Evolutionary conservation across 1,140 invertebrate genomes (phyloP), one percentile per base, ranked within the genome.

Genomic region (Cepaea nemoralis): DNA sequence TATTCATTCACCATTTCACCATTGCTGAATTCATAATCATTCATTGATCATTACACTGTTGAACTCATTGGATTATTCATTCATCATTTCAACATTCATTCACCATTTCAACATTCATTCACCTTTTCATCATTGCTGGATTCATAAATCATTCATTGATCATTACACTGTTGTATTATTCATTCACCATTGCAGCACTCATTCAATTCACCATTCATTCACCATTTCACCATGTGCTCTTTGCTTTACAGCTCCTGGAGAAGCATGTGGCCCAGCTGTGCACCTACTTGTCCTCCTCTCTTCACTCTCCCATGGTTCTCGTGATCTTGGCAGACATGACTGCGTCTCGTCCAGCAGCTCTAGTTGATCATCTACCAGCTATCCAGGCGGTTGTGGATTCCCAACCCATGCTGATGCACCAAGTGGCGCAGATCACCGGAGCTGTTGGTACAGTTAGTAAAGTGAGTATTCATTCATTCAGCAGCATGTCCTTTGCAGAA

Each of bases 311-410:
- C 37, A 90, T 94, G 67, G 94, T 95, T 24, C 92, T 96, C 82
- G 94, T 96, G 92, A 95, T 97, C 40, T 94, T 97, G 87, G 91
- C 95, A 3, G 94, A 95, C 86, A 93, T 97, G 91, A 94, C 95
- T 12, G 93, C 94, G 85, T 93, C 93, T 69, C 93, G 94, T 63
- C 94, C 95, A 0, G 76, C 93, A 55, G 89, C 94, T 59, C 92
- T 96, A 67, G 91, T 94, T 37, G 94, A 95, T 89, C 94, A 96
- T 88, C 91, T 94, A 39, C 91, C 93, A 67, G 93, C 94, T 71
- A 92, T 96, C 83, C 94, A 94, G 84, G 91, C 94, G 78, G 94
- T 94, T 0, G 94, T 94, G 6, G 93, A 94, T 76, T 91, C 93
- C 42, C 94, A 95, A 86, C 94, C 95, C 0, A 93, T 93, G 81